phyloP scores from a whole-genome alignment of 2,797 vertebrate genomes.

The Gambelia wislizenii region DNA sequence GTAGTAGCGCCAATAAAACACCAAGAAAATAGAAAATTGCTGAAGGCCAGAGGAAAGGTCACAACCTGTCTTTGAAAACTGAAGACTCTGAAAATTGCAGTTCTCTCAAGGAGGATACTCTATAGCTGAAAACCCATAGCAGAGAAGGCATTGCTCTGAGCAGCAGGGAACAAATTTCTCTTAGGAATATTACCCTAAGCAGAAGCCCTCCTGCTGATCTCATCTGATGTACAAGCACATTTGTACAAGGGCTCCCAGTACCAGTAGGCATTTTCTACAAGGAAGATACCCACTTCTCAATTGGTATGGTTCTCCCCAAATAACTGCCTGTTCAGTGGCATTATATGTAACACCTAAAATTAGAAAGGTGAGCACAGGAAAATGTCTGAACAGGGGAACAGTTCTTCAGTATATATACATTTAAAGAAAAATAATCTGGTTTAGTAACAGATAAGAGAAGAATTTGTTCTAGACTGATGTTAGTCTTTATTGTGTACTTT shows the following conservation, averaged over 20 bases:
- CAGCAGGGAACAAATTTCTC: background rate
- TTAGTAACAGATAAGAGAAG: constrained; percentile 7
- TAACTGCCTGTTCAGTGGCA: background rate
- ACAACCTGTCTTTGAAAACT: background rate
- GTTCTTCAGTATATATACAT: constrained; percentile 8
- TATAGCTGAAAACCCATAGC: background rate
- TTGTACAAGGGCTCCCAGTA: too few species aligned
- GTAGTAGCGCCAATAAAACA: background rate
- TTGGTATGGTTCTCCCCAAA: constrained; percentile 1
- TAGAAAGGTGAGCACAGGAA: constrained; percentile 27
- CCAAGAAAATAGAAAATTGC: background rate
- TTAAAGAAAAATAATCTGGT: background rate
- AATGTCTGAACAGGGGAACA: background rate
- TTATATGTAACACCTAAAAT: constrained; percentile 6
- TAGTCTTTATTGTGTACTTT: background rate
- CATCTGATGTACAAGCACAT: background rate
- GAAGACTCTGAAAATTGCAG: background rate
- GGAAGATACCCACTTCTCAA: background rate
- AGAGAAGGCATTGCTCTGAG: background rate
- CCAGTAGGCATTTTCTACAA: background rate
- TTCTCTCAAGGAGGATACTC: background rate
- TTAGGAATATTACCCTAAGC: background rate
- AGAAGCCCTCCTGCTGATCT: background rate
- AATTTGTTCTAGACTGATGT: background rate
- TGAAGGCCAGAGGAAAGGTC: background rate